Evolutionary conservation across 1,140 invertebrate species (phyloP), one percentile per base, ranked within the genome.

Genomic region (Odontomachus brunneus): DNA sequence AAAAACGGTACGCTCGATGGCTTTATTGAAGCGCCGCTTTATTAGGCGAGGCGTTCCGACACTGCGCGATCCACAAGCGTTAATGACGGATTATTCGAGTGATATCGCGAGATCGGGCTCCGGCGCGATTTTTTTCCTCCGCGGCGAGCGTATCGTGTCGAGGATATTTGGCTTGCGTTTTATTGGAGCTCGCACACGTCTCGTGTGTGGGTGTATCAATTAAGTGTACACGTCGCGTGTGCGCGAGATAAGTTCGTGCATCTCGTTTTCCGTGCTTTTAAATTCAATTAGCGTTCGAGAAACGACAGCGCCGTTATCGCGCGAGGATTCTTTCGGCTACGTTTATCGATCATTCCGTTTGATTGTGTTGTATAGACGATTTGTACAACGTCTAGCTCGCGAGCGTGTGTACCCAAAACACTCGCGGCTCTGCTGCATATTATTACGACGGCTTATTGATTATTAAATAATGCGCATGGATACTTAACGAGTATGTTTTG

Each of bases 291-390:
- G 60, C 57, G 38, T 7, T 3, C 33, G 65, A 69, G 3, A 38
- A 57, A 76, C 48, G 49, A 33, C 76, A 51, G 33, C 78, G 83
- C 38, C 24, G 51, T 66, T 71, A 81, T 62, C 48, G 29, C 33
- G 51, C 14, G 72, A 84, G 44, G 60, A 84, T 5, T 33, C 60
- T 66, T 38, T 66, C 48, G 44, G 65, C 78, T 44, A n/a, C 73
- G 44, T 65, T 62, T 86, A 84, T 85, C 55, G 84, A 86, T 86
- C 72, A 63, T 66, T 62, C 74, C 53, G 48, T 29, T 33, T 63
- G n/a, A 29, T 17, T 19, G 55, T 69, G 80, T 78, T 71, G 78
- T 29, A 33, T 5, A 9, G 11, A 26, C 3, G n/a, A 15, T 74
- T 29, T 74, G 14, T 53, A 51, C 17, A n/a, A 33, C n/a, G 15